Evolutionary conservation across 1,140 invertebrate species (phyloP).

Genomic region (Sinonovacula constricta): DNA sequence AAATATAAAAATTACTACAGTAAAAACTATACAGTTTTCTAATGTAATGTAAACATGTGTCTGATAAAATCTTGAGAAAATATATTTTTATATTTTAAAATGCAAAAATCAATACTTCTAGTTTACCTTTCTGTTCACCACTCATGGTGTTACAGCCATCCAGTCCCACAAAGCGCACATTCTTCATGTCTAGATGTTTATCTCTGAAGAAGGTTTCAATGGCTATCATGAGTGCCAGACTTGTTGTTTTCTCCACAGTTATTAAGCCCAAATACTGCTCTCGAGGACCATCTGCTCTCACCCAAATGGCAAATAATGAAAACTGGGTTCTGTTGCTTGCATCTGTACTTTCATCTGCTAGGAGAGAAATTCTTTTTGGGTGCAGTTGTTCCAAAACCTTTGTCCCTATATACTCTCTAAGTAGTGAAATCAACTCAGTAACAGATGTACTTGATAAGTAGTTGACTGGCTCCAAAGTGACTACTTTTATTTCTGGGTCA

Average conservation of each 20-base stretch:
- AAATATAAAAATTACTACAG: too few species aligned
- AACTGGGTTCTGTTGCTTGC: conserved; percentile 8
- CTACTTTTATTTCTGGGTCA: not conserved
- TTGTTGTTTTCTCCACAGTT: not conserved
- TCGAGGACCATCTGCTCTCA: not conserved
- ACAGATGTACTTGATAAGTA: conserved; percentile 10
- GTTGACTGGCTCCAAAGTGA: not conserved
- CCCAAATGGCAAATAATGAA: conserved; percentile 25
- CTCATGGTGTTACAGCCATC: conserved; percentile 9
- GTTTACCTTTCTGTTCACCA: not conserved
- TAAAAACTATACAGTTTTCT: too few species aligned
- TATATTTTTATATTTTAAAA: too few species aligned
- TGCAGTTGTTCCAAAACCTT: conserved; percentile 1
- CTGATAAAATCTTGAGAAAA: too few species aligned
- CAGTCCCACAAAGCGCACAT: not conserved
- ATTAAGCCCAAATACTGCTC: not conserved
- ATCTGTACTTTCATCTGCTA: conserved; percentile 25
- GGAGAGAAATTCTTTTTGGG: conserved; percentile 7
- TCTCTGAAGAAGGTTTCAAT: not conserved
- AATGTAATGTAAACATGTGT: too few species aligned
- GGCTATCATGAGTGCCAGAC: conserved; percentile 1
- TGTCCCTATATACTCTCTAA: conserved; percentile 5
- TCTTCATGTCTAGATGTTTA: not conserved
- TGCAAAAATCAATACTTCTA: too few species aligned
- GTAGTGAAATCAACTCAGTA: not conserved